Conservation (phyloP, 2,888 invertebrate genomes). For the Atethmia centrago region DNA sequence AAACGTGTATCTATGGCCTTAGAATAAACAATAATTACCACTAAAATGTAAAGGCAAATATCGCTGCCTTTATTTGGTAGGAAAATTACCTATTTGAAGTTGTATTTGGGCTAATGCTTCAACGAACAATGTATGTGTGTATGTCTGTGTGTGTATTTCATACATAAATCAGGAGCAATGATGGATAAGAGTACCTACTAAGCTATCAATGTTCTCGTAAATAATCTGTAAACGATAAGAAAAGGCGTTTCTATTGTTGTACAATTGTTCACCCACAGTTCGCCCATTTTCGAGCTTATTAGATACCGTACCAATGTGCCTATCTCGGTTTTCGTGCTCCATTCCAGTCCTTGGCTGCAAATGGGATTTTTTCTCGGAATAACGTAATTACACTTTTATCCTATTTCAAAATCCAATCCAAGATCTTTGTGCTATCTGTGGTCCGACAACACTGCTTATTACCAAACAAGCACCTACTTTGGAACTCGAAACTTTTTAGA, state of each 20-base stretch:
- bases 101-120: slow-evolving; percentile 47
- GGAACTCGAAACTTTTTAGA: slow-evolving; percentile 44
- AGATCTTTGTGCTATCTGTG: slow-evolving; percentile 54
- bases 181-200: not conserved
- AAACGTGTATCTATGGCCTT: slow-evolving; percentile 72
- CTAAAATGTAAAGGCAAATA: slow-evolving; percentile 63
- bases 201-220: not conserved
- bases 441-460: slow-evolving; percentile 44
- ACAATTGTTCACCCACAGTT: slow-evolving; percentile 29
- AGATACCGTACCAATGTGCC: slow-evolving; percentile 45
- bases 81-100: slow-evolving; percentile 55
- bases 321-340: slow-evolving; percentile 36
- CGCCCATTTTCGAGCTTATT: slow-evolving; percentile 48
- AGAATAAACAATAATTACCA: slow-evolving; percentile 73
- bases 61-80: slow-evolving; percentile 54
- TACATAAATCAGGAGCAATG: slow-evolving; percentile 30
- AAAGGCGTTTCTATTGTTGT: not conserved
- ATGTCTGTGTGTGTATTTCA: slow-evolving; percentile 13
- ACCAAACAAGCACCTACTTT: slow-evolving; percentile 42
- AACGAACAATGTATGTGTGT: slow-evolving; percentile 14
- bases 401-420: slow-evolving; percentile 51
- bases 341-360: slow-evolving; percentile 48
- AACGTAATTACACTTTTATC: slow-evolving; percentile 56
- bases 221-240: slow-evolving; percentile 23
- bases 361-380: slow-evolving; percentile 51